Evolutionary conservation across 2,797 vertebrate genomes (phyloP).

Genomic region (Liasis olivaceus): DNA sequence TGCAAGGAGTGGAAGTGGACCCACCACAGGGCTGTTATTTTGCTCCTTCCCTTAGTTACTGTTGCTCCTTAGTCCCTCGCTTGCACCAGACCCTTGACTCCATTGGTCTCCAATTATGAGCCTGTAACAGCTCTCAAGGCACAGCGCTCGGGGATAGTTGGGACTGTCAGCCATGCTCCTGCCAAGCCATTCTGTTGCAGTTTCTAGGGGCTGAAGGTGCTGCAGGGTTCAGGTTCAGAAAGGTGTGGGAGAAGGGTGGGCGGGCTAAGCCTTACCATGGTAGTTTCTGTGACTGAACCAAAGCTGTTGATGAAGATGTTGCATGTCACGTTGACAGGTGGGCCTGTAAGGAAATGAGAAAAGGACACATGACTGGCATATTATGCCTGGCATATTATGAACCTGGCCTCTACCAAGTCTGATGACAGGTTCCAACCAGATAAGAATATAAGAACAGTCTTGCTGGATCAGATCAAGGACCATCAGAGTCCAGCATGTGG

Average conservation of each 20-base stretch:
- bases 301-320: slow-evolving; percentile 98
- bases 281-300: slow-evolving; percentile 92
- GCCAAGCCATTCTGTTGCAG: not conserved
- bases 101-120: not conserved
- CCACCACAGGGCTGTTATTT: not conserved
- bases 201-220: not conserved
- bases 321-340: slow-evolving; percentile 92
- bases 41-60: not conserved
- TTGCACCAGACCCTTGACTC: not conserved
- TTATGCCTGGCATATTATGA: not conserved
- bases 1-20: too few relatives aligned
- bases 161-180: not conserved
- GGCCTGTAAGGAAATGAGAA: slow-evolving; percentile 74
- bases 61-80: not conserved
- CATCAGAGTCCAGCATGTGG: too few relatives aligned
- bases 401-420: not conserved
- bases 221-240: not conserved
- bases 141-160: not conserved
- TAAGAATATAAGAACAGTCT: not conserved
- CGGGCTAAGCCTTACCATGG: slow-evolving; percentile 82
- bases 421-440: not conserved
- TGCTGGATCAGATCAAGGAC: not conserved
- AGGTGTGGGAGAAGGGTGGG: not conserved
- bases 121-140: rapidly evolving
- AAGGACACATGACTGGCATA: not conserved